phyloP scores from a whole-genome alignment of 2,797 vertebrate genomes.

The Lagorchestes hirsutus region DNA sequence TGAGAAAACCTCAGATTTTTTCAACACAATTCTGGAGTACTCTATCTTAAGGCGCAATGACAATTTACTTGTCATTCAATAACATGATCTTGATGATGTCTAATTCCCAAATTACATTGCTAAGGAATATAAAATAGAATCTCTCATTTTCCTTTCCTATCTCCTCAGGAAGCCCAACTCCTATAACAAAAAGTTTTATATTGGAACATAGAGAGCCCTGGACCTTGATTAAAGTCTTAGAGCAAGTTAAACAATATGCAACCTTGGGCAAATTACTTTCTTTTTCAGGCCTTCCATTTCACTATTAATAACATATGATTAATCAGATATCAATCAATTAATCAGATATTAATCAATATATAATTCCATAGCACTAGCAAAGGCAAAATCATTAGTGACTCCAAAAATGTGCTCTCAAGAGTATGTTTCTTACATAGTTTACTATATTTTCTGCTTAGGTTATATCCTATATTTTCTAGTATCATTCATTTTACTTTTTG shows the following conservation, averaged over 20 bases:
- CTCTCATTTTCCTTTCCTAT: neutral
- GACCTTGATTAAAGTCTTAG: neutral
- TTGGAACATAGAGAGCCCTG: neutral
- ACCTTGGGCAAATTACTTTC: neutral
- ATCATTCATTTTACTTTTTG: neutral
- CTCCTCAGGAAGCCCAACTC: neutral
- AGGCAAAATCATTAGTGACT: neutral
- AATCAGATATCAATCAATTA: neutral
- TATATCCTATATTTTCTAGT: neutral
- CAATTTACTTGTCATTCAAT: neutral
- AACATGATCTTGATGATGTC: neutral
- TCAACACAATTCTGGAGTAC: neutral
- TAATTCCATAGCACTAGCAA: neutral
- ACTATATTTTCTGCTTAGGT: neutral
- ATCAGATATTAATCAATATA: neutral
- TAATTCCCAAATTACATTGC: neutral
- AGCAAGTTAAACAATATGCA: neutral
- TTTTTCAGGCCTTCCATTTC: neutral
- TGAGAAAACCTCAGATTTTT: neutral
- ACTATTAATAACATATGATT: neutral
- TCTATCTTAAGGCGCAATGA: neutral
- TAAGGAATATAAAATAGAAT: neutral
- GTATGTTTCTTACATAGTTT: neutral
- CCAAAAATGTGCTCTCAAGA: neutral
- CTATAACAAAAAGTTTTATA: neutral